Base-by-base conservation (phyloP, 2,797 vertebrate species). In the Lithobates sylvaticus region DNA sequence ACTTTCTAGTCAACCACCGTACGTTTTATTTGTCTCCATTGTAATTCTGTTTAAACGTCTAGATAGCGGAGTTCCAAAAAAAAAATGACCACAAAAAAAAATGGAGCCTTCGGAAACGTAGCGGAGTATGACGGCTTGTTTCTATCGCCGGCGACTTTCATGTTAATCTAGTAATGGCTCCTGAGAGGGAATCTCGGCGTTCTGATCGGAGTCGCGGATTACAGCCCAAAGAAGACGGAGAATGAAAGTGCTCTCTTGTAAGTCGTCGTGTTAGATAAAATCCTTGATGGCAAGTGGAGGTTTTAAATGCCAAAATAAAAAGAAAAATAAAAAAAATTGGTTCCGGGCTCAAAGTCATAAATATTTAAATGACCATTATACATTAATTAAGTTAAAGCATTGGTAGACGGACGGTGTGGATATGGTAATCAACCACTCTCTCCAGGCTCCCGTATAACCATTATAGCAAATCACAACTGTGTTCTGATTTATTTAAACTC, bases 121-220 rank as follows among this genome's bases (percentile, higher is more conserved):
- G 61, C 61, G 12, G 36, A 79, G 74, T 79, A 88, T 85, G 87
- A 88, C 88, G 88, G 89, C 87, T 88, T 92, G 90, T 90, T 88
- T 79, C 71, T 90, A 89, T 90, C 82, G 84, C 88, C 84, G 72
- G 81, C 13, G 81, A 88, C 89, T 92, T 90, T 89, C 90, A 92
- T 92, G 90, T 91, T 91, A 92, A 92, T 91, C 92, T 90, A 83
- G 88, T 75, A 90, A 76, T 89, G 89, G 88, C 88, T 21, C 27
- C 87, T 90, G 85, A 88, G 89, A 91, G 91, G 90, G 86, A 87
- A 91, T 88, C 87, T 88, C 87, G 89, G 85, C 90, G 90, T 91
- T 91, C 90, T 89, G 89, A 90, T 91, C 89, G 87, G 89, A 92
- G 89, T 89, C 88, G 89, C 2, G 8, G 85, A 88, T 88, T 86